Evolutionary conservation across 1,140 invertebrate species (phyloP).

Genomic region (Trypoxylus dichotomus): DNA sequence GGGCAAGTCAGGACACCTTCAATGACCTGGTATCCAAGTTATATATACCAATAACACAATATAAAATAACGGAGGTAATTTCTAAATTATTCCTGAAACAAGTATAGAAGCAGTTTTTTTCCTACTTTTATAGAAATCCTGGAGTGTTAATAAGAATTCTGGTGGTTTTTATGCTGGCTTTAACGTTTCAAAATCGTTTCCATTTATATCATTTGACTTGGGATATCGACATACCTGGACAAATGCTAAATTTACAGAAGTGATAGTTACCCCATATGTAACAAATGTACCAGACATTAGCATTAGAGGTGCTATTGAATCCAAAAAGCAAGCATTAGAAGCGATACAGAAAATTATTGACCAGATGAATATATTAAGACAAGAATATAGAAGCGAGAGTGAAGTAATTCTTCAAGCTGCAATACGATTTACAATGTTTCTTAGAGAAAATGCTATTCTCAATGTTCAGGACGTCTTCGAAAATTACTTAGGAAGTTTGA

Average conservation of each 20-base stretch:
- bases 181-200: background rate
- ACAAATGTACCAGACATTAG: background rate
- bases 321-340: background rate
- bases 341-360: background rate
- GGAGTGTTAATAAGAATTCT: background rate
- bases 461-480: background rate
- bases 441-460: background rate
- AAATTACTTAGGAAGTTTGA: conserved; percentile 1
- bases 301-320: background rate
- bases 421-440: background rate
- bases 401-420: background rate
- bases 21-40: conserved; percentile 41
- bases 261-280: background rate
- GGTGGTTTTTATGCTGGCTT: background rate
- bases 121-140: background rate
- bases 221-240: background rate
- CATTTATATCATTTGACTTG: background rate
- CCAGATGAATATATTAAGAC: background rate
- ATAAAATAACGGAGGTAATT: background rate
- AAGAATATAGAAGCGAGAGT: background rate
- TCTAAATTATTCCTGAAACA: background rate
- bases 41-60: conserved; percentile 45
- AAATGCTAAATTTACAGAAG: background rate
- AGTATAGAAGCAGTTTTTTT: background rate
- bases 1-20: conserved; percentile 37